phyloP scores from a whole-genome alignment of 1,140 invertebrate genomes.

The Drosophila orosa region DNA sequence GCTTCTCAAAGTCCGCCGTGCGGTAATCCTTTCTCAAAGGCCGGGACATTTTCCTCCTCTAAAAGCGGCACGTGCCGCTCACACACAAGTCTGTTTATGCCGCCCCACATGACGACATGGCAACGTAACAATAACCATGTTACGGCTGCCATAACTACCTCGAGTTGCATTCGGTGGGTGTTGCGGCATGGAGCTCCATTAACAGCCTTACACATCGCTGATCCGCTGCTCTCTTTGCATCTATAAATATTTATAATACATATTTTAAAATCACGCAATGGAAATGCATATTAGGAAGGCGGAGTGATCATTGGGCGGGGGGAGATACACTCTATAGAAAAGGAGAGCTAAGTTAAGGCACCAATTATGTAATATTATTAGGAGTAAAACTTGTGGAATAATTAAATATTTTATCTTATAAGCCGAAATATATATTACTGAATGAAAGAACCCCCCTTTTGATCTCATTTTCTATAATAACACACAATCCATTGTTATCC shows the following conservation, averaged over 20 bases:
- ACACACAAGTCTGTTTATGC: constrained; percentile 17
- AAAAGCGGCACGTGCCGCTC: constrained; percentile 10
- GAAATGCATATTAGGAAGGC: background rate
- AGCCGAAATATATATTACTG: background rate
- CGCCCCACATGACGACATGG: constrained; percentile 33
- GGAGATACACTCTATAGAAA: background rate
- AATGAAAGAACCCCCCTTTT: background rate
- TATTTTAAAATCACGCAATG: constrained; percentile 40
- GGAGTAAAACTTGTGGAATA: background rate
- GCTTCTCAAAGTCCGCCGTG: constrained; percentile 61
- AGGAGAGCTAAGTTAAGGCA: background rate
- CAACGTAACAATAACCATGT: constrained; percentile 30
- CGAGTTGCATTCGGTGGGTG: constrained; percentile 33
- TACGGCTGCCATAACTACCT: constrained; percentile 46
- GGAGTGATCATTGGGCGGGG: no score
- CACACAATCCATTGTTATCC: background rate
- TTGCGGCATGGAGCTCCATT: constrained; percentile 42
- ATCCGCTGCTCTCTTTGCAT: constrained; percentile 44
- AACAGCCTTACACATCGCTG: constrained; percentile 45
- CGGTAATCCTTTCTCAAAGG: constrained; percentile 61
- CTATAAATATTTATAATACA: constrained; percentile 63
- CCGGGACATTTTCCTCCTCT: constrained; percentile 46
- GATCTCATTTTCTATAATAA: background rate
- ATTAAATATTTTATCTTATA: background rate
- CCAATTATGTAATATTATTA: background rate